Conservation (phyloP, 2,888 invertebrate genomes). For the Agrochola lota region DNA sequence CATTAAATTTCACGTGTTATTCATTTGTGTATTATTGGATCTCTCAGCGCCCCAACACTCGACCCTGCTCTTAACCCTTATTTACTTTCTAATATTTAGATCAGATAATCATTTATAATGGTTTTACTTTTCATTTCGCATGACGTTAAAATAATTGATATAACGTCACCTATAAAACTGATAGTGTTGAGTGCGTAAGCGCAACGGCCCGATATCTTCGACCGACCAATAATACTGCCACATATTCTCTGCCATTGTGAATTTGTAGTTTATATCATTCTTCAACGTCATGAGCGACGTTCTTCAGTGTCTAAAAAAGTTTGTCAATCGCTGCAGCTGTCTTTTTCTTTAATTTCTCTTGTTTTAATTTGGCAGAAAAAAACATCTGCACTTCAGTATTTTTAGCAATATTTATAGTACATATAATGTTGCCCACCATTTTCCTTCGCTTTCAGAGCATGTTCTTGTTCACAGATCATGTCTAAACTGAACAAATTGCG, state of each 20-base stretch:
- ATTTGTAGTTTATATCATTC: constrained; percentile 13
- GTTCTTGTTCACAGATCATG: neutral
- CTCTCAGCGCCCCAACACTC: neutral
- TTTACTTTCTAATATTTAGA: constrained; percentile 61
- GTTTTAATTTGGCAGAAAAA: constrained; percentile 15
- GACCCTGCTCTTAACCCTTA: constrained; percentile 36
- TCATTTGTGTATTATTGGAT: neutral
- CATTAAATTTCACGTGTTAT: constrained; percentile 4
- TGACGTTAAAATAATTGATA: constrained; percentile 45
- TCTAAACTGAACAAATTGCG: neutral
- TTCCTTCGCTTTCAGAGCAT: neutral
- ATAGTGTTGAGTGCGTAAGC: constrained; percentile 18
- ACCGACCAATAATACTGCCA: constrained; percentile 29
- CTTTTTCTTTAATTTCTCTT: constrained; percentile 12
- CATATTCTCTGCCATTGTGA: constrained; percentile 31
- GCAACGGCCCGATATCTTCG: constrained; percentile 25
- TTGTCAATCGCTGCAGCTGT: constrained; percentile 8
- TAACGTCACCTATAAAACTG: constrained; percentile 37
- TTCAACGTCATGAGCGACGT: constrained; percentile 5
- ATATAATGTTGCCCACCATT: neutral
- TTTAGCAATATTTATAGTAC: neutral
- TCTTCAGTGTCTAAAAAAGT: constrained; percentile 12
- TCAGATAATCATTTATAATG: constrained; percentile 35
- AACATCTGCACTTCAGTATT: neutral
- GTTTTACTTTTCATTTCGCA: constrained; percentile 38